Evolutionary conservation across 2,888 invertebrate species (phyloP), one percentile per base, ranked within the genome.

Genomic region (Apotomis betuletana): DNA sequence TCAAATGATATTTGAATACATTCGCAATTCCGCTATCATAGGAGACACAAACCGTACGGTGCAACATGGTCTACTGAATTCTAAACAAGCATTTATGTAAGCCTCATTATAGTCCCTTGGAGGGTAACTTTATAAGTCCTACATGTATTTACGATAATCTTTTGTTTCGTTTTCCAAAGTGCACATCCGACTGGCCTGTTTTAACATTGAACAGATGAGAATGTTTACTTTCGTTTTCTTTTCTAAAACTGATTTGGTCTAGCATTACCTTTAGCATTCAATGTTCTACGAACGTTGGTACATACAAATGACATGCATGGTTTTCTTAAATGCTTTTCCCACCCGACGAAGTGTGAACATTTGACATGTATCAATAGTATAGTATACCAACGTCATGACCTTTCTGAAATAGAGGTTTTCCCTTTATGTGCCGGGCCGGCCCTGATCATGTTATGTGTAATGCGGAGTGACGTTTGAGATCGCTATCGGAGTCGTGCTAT

Each of bases 381-480:
- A 61, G 70, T 70, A 49, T 54, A 44, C 55, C 15, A 44, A 61
- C 27, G 60, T 49, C 59, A 41, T 54, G 70, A 67, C 70, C 70
- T 67, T 70, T 67, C 57, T 62, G 67, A 58, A 58, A 71, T 78
- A 80, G 81, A 75, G 78, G 81, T 83, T 83, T 78, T 83, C 78
- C 78, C 69, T 74, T 74, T 74, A 74, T 69, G 70, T 76, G 78
- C 78, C 79, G 78, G 76, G 74, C 80, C 77, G 81, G 75, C 67
- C 67, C 67, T 62, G 71, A 71, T 81, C 81, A 80, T 80, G 77
- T 79, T 81, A 77, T 80, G 77, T 81, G 78, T 87, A 84, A 86
- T 85, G 76, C 77, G 75, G 82, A 87, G 83, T 87, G 88, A 84
- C 87, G 80, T 85, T 84, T 81, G 76, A 79, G 76, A 81, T 81